Evolutionary conservation across 2,888 invertebrate species (phyloP).

Genomic region (Drosophila neotestacea): DNA sequence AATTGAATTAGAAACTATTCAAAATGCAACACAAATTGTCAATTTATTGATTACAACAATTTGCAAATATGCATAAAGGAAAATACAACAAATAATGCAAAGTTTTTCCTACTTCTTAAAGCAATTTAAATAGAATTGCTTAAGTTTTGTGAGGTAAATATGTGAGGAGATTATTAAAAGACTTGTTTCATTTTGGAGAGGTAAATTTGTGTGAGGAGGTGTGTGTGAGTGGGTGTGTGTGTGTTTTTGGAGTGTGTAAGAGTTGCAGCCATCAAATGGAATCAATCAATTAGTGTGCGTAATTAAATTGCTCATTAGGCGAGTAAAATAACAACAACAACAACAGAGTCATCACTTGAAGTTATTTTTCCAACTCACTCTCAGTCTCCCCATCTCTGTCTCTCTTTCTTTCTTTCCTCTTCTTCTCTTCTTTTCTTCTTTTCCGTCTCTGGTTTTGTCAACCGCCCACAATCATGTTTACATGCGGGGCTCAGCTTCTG

Average conservation of each 20-base stretch:
- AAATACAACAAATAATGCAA: neutral
- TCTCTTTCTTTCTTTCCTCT: neutral
- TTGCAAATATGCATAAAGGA: neutral
- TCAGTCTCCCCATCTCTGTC: neutral
- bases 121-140: constrained; percentile 6
- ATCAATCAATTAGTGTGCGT: constrained; percentile 73
- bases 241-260: neutral
- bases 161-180: no score
- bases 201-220: neutral
- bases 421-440: neutral
- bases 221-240: neutral
- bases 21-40: constrained; percentile 8
- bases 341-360: constrained; percentile 16
- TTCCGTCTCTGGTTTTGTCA: neutral
- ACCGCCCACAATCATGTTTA: constrained; percentile 17
- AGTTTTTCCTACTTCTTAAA: neutral
- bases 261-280: constrained; percentile 56
- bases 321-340: constrained; percentile 22
- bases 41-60: neutral
- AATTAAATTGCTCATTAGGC: constrained; percentile 72
- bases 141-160: neutral
- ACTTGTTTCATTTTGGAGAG: neutral
- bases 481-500: constrained; percentile 5
- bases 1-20: constrained; percentile 14
- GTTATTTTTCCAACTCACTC: constrained; percentile 3